Evolutionary conservation across 2,888 invertebrate genomes (phyloP).

Genomic region (Dermolepida albohirtum): DNA sequence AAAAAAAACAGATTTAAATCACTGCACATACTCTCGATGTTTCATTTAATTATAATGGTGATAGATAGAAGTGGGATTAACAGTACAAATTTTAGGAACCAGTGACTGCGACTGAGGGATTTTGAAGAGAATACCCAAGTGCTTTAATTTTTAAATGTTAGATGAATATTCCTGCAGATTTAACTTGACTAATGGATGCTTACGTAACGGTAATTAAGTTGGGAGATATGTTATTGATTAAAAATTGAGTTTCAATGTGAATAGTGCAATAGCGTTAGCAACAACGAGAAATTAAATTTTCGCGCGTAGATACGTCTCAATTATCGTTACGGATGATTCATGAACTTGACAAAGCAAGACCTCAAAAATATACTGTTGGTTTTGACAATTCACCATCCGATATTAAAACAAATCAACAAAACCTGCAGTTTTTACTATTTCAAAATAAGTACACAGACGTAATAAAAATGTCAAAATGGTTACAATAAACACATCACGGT

Average conservation of each 20-base stretch:
- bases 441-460: slow-evolving; percentile 18
- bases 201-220: slow-evolving; percentile 26
- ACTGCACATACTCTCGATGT: slow-evolving; percentile 62
- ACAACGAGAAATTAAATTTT: neutral
- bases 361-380: slow-evolving; percentile 67
- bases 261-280: no score
- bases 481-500: slow-evolving; percentile 16
- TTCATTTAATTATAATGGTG: slow-evolving; percentile 56
- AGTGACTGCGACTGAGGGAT: slow-evolving; percentile 61
- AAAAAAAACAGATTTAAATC: slow-evolving; percentile 35
- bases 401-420: slow-evolving; percentile 51
- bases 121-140: slow-evolving; percentile 64
- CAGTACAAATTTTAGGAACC: slow-evolving; percentile 63
- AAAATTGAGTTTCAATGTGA: slow-evolving; percentile 7
- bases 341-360: slow-evolving; percentile 62
- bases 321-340: slow-evolving; percentile 52
- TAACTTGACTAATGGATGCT: slow-evolving; percentile 60
- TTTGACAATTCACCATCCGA: slow-evolving; percentile 64
- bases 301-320: slow-evolving; percentile 29
- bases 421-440: slow-evolving; percentile 41
- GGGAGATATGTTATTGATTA: neutral
- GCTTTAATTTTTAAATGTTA: slow-evolving; percentile 63
- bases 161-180: slow-evolving; percentile 63
- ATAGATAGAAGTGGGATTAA: slow-evolving; percentile 61
- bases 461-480: neutral